A percentile compares a stretch with the other conserved stretches of the same genome.
phyloP scores from a whole-genome alignment of 1,140 invertebrate genomes.

The Pseudoatta argentina region DNA sequence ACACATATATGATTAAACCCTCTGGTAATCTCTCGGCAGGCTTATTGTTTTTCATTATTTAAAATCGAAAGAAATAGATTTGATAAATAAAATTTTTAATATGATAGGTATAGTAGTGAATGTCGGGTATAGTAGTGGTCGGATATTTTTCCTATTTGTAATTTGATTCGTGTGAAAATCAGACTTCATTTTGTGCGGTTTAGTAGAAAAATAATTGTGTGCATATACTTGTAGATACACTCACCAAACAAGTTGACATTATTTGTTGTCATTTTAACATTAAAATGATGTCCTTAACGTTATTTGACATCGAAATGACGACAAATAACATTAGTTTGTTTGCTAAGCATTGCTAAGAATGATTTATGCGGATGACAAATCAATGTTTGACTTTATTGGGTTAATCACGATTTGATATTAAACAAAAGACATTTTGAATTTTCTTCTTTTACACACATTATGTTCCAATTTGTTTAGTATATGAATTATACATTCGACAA shows the following conservation, averaged over 20 bases:
- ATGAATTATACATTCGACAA: slow-evolving; percentile 49
- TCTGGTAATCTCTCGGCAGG: slow-evolving; percentile 48
- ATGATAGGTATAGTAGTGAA: slow-evolving; percentile 65
- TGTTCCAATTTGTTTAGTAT: slow-evolving; percentile 33
- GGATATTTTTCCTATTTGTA: slow-evolving; percentile 52
- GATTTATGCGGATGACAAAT: neutral
- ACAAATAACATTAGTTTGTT: too few species aligned
- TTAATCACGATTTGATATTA: neutral
- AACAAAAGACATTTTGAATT: neutral
- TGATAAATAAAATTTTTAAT: slow-evolving; percentile 56
- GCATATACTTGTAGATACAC: neutral
- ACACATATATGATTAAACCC: slow-evolving; percentile 28
- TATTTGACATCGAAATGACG: too few species aligned
- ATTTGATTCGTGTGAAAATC: slow-evolving; percentile 56
- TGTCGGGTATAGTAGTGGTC: slow-evolving; percentile 57
- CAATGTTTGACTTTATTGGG: neutral
- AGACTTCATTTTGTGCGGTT: slow-evolving; percentile 44
- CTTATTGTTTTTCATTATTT: slow-evolving; percentile 57
- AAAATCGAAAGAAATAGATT: slow-evolving; percentile 58
- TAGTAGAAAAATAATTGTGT: neutral
- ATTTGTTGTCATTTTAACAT: too few species aligned
- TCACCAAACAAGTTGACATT: too few species aligned
- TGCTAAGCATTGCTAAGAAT: neutral
- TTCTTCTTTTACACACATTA: slow-evolving; percentile 29
- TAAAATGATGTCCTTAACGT: too few species aligned